Evolutionary conservation across 1,140 invertebrate genomes (phyloP).

Genomic region (Diorhabda sublineata): DNA sequence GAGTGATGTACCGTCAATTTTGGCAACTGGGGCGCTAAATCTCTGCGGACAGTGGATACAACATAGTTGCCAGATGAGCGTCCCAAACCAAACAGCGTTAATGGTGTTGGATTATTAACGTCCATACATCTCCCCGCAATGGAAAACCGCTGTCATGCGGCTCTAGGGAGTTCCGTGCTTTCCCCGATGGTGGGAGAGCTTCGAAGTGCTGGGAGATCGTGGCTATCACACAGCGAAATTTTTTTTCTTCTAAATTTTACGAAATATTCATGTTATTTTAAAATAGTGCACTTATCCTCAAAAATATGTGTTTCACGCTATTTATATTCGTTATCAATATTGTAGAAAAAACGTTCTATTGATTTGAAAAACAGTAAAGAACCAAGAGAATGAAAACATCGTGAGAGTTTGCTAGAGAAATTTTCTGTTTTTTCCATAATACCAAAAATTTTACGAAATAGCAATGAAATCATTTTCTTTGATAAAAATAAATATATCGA

Average conservation of each 20-base stretch:
- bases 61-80: constrained; percentile 25
- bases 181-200: constrained; percentile 14
- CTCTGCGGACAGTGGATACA: constrained; percentile 33
- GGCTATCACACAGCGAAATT: too few relatives aligned
- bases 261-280: too few relatives aligned
- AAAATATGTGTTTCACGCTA: neutral
- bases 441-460: too few relatives aligned
- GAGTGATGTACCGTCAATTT: constrained; percentile 11
- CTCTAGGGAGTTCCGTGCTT: constrained; percentile 22
- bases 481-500: too few relatives aligned
- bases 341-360: too few relatives aligned
- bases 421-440: too few relatives aligned
- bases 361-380: too few relatives aligned
- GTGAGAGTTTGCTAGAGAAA: too few relatives aligned
- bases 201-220: neutral
- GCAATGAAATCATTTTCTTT: too few relatives aligned
- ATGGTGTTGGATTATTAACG: constrained; percentile 44
- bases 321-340: too few relatives aligned
- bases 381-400: too few relatives aligned
- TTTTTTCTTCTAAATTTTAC: neutral
- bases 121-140: constrained; percentile 38
- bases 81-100: constrained; percentile 31
- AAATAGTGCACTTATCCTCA: too few relatives aligned
- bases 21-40: constrained; percentile 33
- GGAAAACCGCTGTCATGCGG: constrained; percentile 38